Evolutionary conservation across 2,797 vertebrate genomes (phyloP).

Genomic region (Coregonus sp.): DNA sequence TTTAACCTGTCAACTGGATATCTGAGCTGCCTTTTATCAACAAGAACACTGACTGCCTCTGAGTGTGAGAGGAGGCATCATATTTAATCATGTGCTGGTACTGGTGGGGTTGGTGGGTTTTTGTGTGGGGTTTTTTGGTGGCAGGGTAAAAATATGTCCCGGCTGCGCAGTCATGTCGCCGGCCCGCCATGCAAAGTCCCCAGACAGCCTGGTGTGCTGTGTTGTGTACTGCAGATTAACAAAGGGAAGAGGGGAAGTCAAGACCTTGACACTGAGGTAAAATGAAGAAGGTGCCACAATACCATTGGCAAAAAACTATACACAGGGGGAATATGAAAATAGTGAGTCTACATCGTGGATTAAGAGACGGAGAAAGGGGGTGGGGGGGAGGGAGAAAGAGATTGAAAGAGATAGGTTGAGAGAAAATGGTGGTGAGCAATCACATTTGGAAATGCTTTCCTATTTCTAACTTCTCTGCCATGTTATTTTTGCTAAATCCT

Average conservation of each 20-base stretch:
- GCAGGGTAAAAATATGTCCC: constrained; percentile 74
- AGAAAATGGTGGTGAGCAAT: constrained; percentile 4
- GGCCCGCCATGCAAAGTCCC: constrained; percentile 66
- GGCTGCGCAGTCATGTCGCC: constrained; percentile 7
- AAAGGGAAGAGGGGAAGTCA: constrained; percentile 74
- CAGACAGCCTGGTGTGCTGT: constrained; percentile 65
- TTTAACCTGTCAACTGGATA: constrained; percentile 79
- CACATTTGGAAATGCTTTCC: constrained; percentile 1
- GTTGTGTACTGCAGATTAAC: constrained; percentile 85
- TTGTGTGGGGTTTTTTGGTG: constrained; percentile 9
- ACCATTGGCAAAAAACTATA: constrained; percentile 38
- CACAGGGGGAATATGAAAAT: constrained; percentile 54
- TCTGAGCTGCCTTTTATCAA: constrained; percentile 77
- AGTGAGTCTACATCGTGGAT: constrained; percentile 24
- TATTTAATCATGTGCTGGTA: constrained; percentile 73
- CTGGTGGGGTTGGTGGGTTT: constrained; percentile 2
- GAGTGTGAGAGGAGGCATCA: constrained; percentile 70
- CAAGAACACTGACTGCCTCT: constrained; percentile 50
- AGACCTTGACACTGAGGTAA: constrained; percentile 75
- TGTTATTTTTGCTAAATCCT: constrained; percentile 21
- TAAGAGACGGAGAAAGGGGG: constrained; percentile 36
- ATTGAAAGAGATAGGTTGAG: background rate
- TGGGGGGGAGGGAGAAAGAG: background rate
- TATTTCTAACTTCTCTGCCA: constrained; percentile 25
- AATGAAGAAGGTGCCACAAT: constrained; percentile 70